phyloP scores from a whole-genome alignment of 2,888 invertebrate genomes.

The Furcula furcula region DNA sequence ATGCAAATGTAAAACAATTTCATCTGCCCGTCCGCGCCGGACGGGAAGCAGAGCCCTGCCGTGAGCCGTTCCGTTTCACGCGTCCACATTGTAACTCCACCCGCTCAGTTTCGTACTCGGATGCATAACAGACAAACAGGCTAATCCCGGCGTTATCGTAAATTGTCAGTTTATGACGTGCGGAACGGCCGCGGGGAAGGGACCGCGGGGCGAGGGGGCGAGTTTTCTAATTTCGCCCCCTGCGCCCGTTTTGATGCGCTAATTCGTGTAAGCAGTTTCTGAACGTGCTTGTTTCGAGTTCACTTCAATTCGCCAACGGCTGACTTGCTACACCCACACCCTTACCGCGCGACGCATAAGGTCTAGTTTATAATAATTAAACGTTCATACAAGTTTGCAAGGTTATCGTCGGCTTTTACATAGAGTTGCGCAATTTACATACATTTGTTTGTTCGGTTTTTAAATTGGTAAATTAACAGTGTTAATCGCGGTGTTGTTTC shows the following conservation, averaged over 20 bases:
- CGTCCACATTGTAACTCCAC: constrained; percentile 46
- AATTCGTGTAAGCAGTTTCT: constrained; percentile 82
- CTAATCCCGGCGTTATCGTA: constrained; percentile 82
- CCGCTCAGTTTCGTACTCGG: constrained; percentile 49
- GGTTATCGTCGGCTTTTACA: constrained; percentile 74
- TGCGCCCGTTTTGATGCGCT: constrained; percentile 78
- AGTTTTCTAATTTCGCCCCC: constrained; percentile 80
- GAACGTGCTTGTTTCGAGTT: constrained; percentile 79
- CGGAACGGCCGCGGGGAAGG: constrained; percentile 68
- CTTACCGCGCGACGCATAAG: constrained; percentile 38
- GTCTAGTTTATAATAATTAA: constrained; percentile 29
- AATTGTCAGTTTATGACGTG: constrained; percentile 83
- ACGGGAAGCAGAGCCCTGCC: constrained; percentile 22
- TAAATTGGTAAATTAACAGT: constrained; percentile 77
- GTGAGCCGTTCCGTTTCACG: constrained; percentile 47
- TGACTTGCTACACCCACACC: constrained; percentile 23
- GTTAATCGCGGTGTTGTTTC: constrained; percentile 68
- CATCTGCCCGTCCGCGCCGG: constrained; percentile 34
- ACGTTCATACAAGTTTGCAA: constrained; percentile 32
- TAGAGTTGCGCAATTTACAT: constrained; percentile 78
- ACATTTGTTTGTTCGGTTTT: constrained; percentile 80
- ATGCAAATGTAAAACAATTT: constrained; percentile 61
- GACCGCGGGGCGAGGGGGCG: constrained; percentile 46
- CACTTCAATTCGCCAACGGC: constrained; percentile 59
- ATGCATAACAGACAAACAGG: constrained; percentile 80